Percentiles rank a stretch among this genome's conserved stretches.
phyloP scores from a whole-genome alignment of 2,797 vertebrate species.

The Hapalemur alaotrensis region DNA sequence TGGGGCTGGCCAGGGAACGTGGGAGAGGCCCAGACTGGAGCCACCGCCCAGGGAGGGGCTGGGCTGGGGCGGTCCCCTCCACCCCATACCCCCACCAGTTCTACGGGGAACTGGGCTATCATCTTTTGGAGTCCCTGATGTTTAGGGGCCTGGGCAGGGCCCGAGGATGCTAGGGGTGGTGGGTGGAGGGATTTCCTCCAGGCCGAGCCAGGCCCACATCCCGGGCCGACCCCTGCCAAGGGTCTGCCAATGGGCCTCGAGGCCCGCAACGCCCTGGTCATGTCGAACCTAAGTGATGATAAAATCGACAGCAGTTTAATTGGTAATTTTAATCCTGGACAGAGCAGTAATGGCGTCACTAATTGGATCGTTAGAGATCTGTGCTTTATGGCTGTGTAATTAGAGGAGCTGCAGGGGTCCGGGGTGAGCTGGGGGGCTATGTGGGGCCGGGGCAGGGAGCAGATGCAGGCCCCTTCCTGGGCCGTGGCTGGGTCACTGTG shows the following conservation, averaged over 20 bases:
- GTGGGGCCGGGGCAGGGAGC: neutral
- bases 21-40: neutral
- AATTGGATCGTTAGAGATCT: slow-evolving; percentile 76
- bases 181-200: neutral
- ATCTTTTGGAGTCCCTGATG: neutral
- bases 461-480: neutral
- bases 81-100: fast-evolving
- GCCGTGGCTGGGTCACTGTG: neutral
- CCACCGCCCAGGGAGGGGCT: neutral
- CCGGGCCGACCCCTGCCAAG: neutral
- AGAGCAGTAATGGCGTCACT: slow-evolving; percentile 72
- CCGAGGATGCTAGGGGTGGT: fast-evolving
- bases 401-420: slow-evolving; percentile 56
- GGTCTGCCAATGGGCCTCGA: neutral
- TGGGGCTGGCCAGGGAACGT: fast-evolving
- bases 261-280: neutral
- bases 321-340: slow-evolving; percentile 79
- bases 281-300: slow-evolving; percentile 71
- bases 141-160: neutral
- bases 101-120: neutral
- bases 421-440: slow-evolving; percentile 46
- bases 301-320: slow-evolving; percentile 79
- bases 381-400: slow-evolving; percentile 73
- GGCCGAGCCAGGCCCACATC: neutral
- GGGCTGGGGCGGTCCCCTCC: neutral